Evolutionary conservation across 2,113 vertebrate species (phyloP).

Genomic region (Crypturellus undulatus): DNA sequence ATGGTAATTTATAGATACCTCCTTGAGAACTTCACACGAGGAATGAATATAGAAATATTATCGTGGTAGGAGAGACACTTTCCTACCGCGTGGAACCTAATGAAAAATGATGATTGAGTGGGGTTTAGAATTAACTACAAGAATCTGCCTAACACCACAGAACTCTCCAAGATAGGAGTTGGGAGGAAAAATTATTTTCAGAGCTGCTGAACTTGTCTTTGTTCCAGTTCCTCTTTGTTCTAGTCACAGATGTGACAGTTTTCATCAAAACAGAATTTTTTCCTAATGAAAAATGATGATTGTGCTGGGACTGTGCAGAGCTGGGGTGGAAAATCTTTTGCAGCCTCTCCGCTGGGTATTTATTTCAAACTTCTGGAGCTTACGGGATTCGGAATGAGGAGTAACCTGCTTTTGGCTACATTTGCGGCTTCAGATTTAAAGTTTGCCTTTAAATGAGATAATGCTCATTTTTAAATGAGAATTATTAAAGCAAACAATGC

Average conservation of each 20-base stretch:
- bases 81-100: too few relatives aligned
- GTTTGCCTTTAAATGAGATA: background rate
- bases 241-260: background rate
- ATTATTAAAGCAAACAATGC: background rate
- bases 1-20: background rate
- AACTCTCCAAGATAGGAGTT: background rate
- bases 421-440: background rate
- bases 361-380: background rate
- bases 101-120: too few relatives aligned
- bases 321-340: background rate
- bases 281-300: background rate
- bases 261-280: background rate
- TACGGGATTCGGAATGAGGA: background rate
- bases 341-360: background rate
- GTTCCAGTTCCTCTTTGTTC: background rate
- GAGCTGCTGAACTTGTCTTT: background rate
- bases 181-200: background rate
- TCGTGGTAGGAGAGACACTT: fast-evolving
- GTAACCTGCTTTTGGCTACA: background rate
- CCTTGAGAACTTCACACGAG: background rate
- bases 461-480: background rate
- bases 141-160: background rate
- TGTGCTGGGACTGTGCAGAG: background rate
- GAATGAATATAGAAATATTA: background rate
- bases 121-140: background rate